A percentile compares a stretch with the other conserved stretches of the same genome.
phyloP scores from a whole-genome alignment of 2,888 invertebrate genomes.

The Saturnia japonica region DNA sequence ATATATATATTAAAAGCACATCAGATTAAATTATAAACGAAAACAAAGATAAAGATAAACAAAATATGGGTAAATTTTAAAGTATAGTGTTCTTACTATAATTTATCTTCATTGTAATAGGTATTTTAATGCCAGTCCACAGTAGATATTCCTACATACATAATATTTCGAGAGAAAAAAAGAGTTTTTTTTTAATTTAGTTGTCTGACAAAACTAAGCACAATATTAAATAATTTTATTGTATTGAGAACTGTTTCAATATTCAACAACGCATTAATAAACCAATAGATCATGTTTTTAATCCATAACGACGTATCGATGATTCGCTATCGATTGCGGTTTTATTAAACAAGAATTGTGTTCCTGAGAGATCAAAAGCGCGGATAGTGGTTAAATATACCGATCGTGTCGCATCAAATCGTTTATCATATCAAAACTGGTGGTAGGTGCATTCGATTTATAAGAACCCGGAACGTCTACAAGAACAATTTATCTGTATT shows the following conservation, averaged over 20 bases:
- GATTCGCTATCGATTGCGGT: constrained; percentile 42
- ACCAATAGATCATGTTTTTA: constrained; percentile 5
- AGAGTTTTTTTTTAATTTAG: too few relatives aligned
- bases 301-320: constrained; percentile 15
- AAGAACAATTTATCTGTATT: constrained; percentile 74
- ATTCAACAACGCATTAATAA: not conserved
- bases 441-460: constrained; percentile 50
- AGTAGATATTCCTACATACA: too few relatives aligned
- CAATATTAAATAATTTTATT: not conserved
- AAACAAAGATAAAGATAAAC: too few relatives aligned
- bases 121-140: too few relatives aligned
- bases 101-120: too few relatives aligned
- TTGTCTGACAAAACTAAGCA: not conserved
- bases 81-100: too few relatives aligned
- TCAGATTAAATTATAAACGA: too few relatives aligned
- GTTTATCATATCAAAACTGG: constrained; percentile 58
- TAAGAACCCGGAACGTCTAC: constrained; percentile 73
- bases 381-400: constrained; percentile 46
- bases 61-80: too few relatives aligned
- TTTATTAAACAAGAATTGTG: constrained; percentile 39
- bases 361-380: constrained; percentile 47
- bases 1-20: too few relatives aligned
- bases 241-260: not conserved
- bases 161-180: too few relatives aligned
- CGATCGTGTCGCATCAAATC: constrained; percentile 50